Conservation (phyloP, 2,797 vertebrate genomes). For the Siniperca undulata region DNA sequence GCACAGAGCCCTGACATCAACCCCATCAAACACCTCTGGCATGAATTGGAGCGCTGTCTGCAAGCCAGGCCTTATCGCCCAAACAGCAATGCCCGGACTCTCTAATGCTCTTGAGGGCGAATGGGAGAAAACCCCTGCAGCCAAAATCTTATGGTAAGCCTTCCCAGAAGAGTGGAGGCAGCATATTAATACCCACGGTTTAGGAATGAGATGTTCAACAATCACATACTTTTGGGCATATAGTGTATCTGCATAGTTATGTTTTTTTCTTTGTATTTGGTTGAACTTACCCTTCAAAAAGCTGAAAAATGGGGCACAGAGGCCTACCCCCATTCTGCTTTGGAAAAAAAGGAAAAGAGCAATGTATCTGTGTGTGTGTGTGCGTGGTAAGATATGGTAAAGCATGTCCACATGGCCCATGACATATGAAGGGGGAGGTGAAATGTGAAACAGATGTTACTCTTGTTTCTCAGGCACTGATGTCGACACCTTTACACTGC, state of each 20-base stretch:
- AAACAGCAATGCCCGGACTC: conserved; percentile 17
- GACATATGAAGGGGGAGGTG: conserved; percentile 45
- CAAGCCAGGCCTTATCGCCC: not conserved
- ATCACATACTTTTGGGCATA: not conserved
- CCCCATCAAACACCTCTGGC: conserved; percentile 1
- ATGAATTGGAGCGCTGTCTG: not conserved
- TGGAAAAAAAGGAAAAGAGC: conserved; percentile 12
- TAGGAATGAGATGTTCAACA: conserved; percentile 12
- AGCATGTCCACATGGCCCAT: conserved; percentile 56
- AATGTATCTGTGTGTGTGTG: conserved; percentile 4
- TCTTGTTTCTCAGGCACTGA: conserved; percentile 58
- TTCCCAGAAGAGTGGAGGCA: conserved; percentile 36
- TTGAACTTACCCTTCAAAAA: conserved; percentile 9
- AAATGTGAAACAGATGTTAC: conserved; percentile 77
- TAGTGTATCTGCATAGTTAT: too few relatives aligned
- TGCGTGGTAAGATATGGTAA: conserved; percentile 7
- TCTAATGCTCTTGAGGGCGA: conserved; percentile 1
- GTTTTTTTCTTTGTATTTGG: not conserved
- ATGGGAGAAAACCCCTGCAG: conserved; percentile 20
- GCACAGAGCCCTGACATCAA: conserved; percentile 8
- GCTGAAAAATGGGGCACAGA: not conserved
- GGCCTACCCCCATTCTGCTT: not conserved
- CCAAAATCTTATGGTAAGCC: conserved; percentile 3
- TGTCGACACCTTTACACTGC: conserved; percentile 70
- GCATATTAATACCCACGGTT: conserved; percentile 16